Conservation (phyloP, 2,797 vertebrate species). For the Borostomias antarcticus region DNA sequence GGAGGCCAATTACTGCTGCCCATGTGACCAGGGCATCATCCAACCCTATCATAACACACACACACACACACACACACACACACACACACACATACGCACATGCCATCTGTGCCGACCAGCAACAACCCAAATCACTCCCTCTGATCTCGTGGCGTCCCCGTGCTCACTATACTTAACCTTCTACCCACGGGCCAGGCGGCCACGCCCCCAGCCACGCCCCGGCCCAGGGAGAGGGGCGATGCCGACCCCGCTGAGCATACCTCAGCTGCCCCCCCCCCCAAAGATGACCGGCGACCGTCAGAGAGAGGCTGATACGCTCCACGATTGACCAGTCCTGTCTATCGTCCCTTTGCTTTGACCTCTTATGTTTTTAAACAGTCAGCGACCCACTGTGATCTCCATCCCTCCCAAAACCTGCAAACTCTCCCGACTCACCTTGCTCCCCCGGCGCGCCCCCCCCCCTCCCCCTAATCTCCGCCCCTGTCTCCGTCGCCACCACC, state of each 20-base stretch:
- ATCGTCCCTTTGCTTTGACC: too few relatives aligned
- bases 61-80: slow-evolving; percentile 28
- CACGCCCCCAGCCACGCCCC: slow-evolving; percentile 56
- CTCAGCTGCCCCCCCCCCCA: slow-evolving; percentile 26
- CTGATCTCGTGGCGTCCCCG: slow-evolving; percentile 62
- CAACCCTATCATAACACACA: slow-evolving; percentile 74
- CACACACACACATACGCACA: slow-evolving; percentile 15
- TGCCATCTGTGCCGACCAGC: slow-evolving; percentile 78
- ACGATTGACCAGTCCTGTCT: too few relatives aligned
- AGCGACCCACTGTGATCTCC: not conserved
- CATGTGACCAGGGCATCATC: slow-evolving; percentile 79
- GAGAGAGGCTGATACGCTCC: too few relatives aligned
- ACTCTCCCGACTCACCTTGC: slow-evolving; percentile 11
- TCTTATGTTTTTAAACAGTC: not conserved
- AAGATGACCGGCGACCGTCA: slow-evolving; percentile 15
- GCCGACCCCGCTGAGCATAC: slow-evolving; percentile 26
- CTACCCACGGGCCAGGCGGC: slow-evolving; percentile 66
- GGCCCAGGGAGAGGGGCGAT: slow-evolving; percentile 4
- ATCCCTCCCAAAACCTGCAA: slow-evolving; percentile 48
- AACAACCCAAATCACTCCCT: slow-evolving; percentile 42
- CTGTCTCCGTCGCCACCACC: slow-evolving; percentile 23
- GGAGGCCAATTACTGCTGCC: slow-evolving; percentile 82
- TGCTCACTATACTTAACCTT: slow-evolving; percentile 72
- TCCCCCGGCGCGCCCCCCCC: too few relatives aligned
- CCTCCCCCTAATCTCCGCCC: slow-evolving; percentile 48